Evolutionary conservation across 2,888 invertebrate species (phyloP), one percentile per base, ranked within the genome.

Genomic region (Drosophila siamana): DNA sequence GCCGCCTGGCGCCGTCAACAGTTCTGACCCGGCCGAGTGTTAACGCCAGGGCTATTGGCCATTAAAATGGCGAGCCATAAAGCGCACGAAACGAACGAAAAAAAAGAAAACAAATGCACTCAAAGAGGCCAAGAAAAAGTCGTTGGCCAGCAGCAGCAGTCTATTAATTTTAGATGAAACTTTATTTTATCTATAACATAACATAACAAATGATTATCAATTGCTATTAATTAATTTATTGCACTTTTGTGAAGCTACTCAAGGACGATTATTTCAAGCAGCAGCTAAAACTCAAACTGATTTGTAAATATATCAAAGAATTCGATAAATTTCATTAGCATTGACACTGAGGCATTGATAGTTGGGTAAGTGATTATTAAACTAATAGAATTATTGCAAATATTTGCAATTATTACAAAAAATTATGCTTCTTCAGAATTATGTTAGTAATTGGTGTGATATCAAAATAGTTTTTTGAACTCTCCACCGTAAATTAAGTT

Each of bases 51-150:
- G 54, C 60, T 52, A 30, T 40, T 40, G 55, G 69, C 70, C 55
- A 75, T 76, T 74, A 70, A 74, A 65, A 47, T 38, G 57, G 48
- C 70, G 44, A 24, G 16, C 16, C 24, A 22, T 22, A 28, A 46
- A 46, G 40, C 33, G 26, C 7, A 16, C 15, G 30, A n/a, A 56
- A n/a, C n/a, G n/a, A n/a, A n/a, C n/a, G n/a, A n/a, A n/a, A n/a
- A n/a, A n/a, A n/a, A n/a, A n/a, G n/a, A 41, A 19, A 19, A 19
- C 19, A 15, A 67, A 38, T 30, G 26, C 28, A 55, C 51, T 4
- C 26, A 22, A 36, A 26, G 38, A 22, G 19, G 15, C 3, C 15
- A 13, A 38, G 8, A 13, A 15, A 19, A 13, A 7, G n/a, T 40
- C 26, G 26, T 7, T 11, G n/a, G 8, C 7, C n/a, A 6, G 0